Base-by-base conservation (phyloP, 2,888 invertebrate species). In the Ceratothoa steindachneri region DNA sequence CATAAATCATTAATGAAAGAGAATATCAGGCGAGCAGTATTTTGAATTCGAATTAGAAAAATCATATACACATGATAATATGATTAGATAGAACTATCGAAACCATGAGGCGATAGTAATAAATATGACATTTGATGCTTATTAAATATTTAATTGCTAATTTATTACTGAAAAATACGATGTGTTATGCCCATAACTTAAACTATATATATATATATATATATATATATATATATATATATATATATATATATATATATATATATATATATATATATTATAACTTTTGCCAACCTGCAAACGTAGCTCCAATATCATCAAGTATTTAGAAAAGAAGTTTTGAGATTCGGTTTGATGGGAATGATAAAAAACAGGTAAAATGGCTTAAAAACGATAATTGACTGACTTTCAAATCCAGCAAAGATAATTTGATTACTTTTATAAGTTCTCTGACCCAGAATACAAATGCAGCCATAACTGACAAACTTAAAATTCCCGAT, bases 401-500 rank as follows among this genome's bases (percentile, higher is more conserved):
- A 41, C 7, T 15, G 41, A 41, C 7, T 41, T 15, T 41, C 41
- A 15, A 9, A 41, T 41, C 41, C 41, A 41, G 41, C 41, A 9
- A 5, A 41, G 41, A 41, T 41, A 41, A 41, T 41, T 41, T 60
- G 60, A 60, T 60, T 60, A 24, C 60, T 24, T n/a, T 60, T 60
- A 3, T 60, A 60, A 60, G 60, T 60, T 60, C 60, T 12, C 19
- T 60, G 60, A 60, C 60, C 60, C 22, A 60, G 24, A 60, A 60
- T 60, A n/a, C 22, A 60, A 60, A 1, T 60, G 60, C 72, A 64
- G 52, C 70, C 72, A 67, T 75, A 75, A 75, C 72, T 70, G 75
- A 75, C 75, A 72, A 69, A 72, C 75, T 69, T 75, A 72, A 69
- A 72, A 71, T 72, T 30, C 66, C 66, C 66, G 69, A 75, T 75